A percentile compares a stretch with the other conserved stretches of the same genome.
These are phyloP conservation scores for Nannoperca australis DNA, from an alignment of 2,797 vertebrate species.

Conservation along the genomic window DNA sequence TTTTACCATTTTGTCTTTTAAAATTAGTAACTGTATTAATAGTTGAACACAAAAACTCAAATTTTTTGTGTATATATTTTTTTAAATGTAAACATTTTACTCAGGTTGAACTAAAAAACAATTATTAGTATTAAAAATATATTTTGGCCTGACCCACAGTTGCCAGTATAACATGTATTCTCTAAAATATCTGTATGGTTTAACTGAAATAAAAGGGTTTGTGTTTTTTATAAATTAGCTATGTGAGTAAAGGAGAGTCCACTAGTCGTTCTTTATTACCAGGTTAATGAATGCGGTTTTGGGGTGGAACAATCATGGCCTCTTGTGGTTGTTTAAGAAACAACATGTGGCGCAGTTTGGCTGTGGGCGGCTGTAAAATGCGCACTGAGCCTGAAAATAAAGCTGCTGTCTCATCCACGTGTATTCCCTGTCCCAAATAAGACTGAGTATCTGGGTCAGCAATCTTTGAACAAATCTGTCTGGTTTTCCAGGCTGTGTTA, in stretches of 20 bases:
- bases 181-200: not conserved
- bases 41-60: not conserved
- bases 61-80: not conserved
- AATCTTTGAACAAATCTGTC: conserved; percentile 48
- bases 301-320: conserved; percentile 32
- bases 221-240: not conserved
- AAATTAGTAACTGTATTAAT: not conserved
- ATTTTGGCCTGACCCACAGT: not conserved
- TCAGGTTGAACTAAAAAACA: not conserved
- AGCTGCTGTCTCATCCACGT: conserved; percentile 66
- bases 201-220: not conserved
- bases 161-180: not conserved
- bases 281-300: not conserved
- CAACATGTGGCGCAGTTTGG: conserved; percentile 29
- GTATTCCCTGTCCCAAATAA: conserved; percentile 35
- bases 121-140: not conserved
- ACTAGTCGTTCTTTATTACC: not conserved
- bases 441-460: conserved; percentile 66
- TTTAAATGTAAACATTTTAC: not conserved
- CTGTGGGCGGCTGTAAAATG: not conserved
- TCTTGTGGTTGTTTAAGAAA: conserved; percentile 62
- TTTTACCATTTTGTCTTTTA: not conserved
- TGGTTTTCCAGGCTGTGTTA: conserved; percentile 24
- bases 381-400: conserved; percentile 52
- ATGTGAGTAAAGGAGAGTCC: not conserved